Percentiles rank a stretch among this genome's conserved stretches.
These are phyloP conservation scores for Campoletis raptor DNA, from an alignment of 2,888 invertebrate genomes.

Conservation along the genomic window DNA sequence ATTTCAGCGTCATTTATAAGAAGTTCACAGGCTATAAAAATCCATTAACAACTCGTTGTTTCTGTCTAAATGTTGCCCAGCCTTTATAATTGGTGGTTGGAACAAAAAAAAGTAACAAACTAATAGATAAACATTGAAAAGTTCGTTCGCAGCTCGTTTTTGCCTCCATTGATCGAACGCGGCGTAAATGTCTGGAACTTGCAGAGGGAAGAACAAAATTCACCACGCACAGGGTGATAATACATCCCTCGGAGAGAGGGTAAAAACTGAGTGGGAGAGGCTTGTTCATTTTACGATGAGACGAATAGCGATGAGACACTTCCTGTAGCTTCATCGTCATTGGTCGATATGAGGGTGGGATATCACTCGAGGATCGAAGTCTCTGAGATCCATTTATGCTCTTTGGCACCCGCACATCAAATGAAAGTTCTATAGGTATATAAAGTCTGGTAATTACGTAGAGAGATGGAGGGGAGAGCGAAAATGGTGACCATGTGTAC, in stretches of 20 bases:
- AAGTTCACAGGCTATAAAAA: background rate
- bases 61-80: background rate
- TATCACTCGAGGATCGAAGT: conserved; percentile 65
- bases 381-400: conserved; percentile 43
- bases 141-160: conserved; percentile 21
- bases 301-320: conserved; percentile 77
- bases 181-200: conserved; percentile 20
- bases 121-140: conserved; percentile 26
- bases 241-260: conserved; percentile 56
- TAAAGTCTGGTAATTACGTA: background rate
- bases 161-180: conserved; percentile 68
- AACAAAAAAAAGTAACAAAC: conserved; percentile 1
- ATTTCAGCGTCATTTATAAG: background rate
- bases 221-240: conserved; percentile 63
- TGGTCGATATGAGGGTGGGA: conserved; percentile 73
- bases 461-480: background rate
- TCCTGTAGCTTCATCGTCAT: conserved; percentile 73
- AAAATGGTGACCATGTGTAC: conserved; percentile 23
- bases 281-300: conserved; percentile 69
- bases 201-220: conserved; percentile 47
- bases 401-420: background rate
- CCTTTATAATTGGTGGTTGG: background rate
- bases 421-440: background rate
- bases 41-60: background rate
- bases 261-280: conserved; percentile 62